Evolutionary conservation across 2,888 invertebrate species (phyloP).

Genomic region (Cinara cedri): DNA sequence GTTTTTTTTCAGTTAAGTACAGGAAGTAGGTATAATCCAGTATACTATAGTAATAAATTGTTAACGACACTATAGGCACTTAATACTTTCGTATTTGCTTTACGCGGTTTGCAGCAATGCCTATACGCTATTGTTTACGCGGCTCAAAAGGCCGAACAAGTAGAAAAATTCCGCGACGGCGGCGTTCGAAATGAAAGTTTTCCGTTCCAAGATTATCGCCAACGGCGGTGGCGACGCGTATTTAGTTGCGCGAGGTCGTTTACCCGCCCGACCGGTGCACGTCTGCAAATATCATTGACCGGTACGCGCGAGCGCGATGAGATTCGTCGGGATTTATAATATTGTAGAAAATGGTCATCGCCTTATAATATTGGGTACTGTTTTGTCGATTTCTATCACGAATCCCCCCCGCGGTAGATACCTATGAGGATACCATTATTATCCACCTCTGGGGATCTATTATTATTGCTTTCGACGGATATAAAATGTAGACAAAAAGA

Average conservation of each 20-base stretch:
- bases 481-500: not conserved
- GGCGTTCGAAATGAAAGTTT: constrained; percentile 49
- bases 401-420: not conserved
- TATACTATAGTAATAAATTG: too few relatives aligned
- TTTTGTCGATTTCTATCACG: constrained; percentile 45
- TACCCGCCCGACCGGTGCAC: constrained; percentile 4
- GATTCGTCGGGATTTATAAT: not conserved
- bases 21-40: too few relatives aligned
- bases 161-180: constrained; percentile 17
- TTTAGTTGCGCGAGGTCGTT: constrained; percentile 11
- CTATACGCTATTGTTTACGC: too few relatives aligned
- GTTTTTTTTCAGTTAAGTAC: too few relatives aligned
- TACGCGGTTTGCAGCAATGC: not conserved
- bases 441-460: constrained; percentile 10
- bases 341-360: constrained; percentile 3
- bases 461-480: constrained; percentile 26
- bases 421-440: not conserved
- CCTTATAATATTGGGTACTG: not conserved
- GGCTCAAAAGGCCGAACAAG: not conserved
- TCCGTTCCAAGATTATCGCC: constrained; percentile 36
- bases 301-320: constrained; percentile 7
- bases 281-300: not conserved
- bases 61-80: not conserved
- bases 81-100: constrained; percentile 18
- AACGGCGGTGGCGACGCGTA: not conserved